These are phyloP conservation scores for Burhinus oedicnemus DNA, from an alignment of 2,113 vertebrate species.

Conservation along the genomic window DNA sequence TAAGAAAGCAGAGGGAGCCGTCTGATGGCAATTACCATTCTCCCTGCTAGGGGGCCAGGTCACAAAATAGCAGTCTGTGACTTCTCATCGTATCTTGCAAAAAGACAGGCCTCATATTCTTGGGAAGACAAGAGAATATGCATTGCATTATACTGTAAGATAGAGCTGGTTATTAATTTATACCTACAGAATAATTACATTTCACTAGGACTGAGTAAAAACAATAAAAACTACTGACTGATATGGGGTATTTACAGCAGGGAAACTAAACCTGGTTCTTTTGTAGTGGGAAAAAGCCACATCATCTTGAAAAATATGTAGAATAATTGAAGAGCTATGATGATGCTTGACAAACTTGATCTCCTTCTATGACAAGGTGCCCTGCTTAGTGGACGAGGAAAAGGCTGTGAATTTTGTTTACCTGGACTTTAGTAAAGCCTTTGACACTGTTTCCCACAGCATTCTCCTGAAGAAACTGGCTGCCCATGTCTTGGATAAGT, in stretches of 20 bases:
- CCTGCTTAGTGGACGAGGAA: no score
- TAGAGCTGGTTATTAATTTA: neutral
- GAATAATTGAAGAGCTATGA: neutral
- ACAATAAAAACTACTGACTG: neutral
- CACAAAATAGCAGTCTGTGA: neutral
- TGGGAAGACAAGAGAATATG: neutral
- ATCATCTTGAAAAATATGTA: neutral
- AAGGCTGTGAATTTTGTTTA: no score
- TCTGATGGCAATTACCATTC: neutral
- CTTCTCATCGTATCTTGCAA: neutral
- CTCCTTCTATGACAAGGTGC: no score
- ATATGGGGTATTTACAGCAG: neutral
- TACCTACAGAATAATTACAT: neutral
- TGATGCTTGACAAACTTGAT: neutral
- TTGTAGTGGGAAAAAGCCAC: neutral
- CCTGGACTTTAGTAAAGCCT: no score
- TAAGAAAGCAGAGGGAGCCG: conserved; percentile 17
- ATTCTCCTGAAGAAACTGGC: no score
- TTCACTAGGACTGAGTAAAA: neutral
- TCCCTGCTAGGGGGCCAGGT: neutral
- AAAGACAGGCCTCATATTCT: neutral
- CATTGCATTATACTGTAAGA: neutral
- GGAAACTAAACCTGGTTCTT: neutral
- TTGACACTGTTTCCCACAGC: no score
- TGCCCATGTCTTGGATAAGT: no score